A percentile compares a stretch with the other conserved stretches of the same genome.
phyloP scores from a whole-genome alignment of 2,888 invertebrate species.

The Euplagia quadripunctaria region DNA sequence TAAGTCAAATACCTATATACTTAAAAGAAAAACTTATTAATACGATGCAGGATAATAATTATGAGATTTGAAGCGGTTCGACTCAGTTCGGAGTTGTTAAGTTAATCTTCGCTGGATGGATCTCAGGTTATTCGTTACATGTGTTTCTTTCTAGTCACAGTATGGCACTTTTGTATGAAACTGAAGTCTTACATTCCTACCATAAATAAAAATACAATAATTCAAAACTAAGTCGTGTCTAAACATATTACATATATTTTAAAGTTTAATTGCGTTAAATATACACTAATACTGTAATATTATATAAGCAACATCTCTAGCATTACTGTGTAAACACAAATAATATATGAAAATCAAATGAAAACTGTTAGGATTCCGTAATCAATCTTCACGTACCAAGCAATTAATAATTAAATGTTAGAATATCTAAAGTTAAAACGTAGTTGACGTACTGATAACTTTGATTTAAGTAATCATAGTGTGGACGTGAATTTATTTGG shows the following conservation, averaged over 20 bases:
- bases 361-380: constrained; percentile 13
- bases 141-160: too few species aligned
- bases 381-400: constrained; percentile 11
- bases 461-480: background rate
- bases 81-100: too few species aligned
- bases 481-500: background rate
- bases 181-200: too few species aligned
- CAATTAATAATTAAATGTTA: constrained; percentile 13
- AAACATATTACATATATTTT: background rate
- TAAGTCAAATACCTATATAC: too few species aligned
- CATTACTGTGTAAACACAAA: background rate
- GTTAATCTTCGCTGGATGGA: too few species aligned
- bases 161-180: too few species aligned
- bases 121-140: too few species aligned
- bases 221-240: background rate
- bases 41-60: too few species aligned
- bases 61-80: too few species aligned
- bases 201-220: background rate
- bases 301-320: background rate
- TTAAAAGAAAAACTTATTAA: too few species aligned
- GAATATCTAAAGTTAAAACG: constrained; percentile 13
- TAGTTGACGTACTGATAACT: constrained; percentile 13
- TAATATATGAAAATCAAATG: constrained; percentile 9
- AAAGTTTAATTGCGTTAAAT: background rate
- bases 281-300: background rate